Percentiles rank a stretch among this genome's conserved stretches.
phyloP scores from a whole-genome alignment of 2,797 vertebrate species.

The Centroberyx gerrardi region DNA sequence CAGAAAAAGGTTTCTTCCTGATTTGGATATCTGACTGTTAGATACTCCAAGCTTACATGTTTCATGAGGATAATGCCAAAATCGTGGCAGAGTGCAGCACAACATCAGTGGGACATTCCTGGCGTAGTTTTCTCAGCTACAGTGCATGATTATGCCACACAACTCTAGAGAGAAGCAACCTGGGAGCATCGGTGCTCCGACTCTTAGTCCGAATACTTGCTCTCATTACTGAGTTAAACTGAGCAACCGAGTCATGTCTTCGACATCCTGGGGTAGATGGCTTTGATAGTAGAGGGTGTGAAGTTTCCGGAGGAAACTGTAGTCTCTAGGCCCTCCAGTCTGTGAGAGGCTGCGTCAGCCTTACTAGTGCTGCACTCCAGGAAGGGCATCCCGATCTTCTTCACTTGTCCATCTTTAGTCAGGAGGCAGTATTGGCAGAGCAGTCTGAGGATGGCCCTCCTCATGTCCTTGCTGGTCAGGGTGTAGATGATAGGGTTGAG shows the following conservation, averaged over 20 bases:
- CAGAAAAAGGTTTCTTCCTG: constrained; percentile 40
- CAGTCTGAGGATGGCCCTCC: constrained; percentile 87
- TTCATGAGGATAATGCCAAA: constrained; percentile 25
- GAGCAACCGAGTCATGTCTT: constrained; percentile 73
- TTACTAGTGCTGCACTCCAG: constrained; percentile 90
- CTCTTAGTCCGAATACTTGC: constrained; percentile 9
- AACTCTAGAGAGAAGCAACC: constrained; percentile 2
- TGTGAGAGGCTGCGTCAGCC: constrained; percentile 85
- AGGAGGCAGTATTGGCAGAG: constrained; percentile 85
- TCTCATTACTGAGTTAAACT: constrained; percentile 8
- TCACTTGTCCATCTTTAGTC: constrained; percentile 84
- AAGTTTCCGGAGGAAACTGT: constrained; percentile 86
- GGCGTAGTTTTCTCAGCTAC: background rate
- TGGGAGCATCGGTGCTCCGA: constrained; percentile 10
- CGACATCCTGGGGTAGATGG: constrained; percentile 77
- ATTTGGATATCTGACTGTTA: constrained; percentile 13
- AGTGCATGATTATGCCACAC: background rate
- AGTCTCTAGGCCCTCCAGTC: constrained; percentile 85
- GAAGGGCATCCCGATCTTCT: constrained; percentile 85
- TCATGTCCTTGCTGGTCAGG: constrained; percentile 92
- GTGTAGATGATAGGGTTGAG: constrained; percentile 96
- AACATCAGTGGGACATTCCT: background rate
- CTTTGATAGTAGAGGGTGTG: constrained; percentile 83
- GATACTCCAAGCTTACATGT: constrained; percentile 18
- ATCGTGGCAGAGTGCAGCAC: constrained; percentile 46